Evolutionary conservation across 2,888 invertebrate genomes (phyloP), one percentile per base, ranked within the genome.

Genomic region (Netelia virgata): DNA sequence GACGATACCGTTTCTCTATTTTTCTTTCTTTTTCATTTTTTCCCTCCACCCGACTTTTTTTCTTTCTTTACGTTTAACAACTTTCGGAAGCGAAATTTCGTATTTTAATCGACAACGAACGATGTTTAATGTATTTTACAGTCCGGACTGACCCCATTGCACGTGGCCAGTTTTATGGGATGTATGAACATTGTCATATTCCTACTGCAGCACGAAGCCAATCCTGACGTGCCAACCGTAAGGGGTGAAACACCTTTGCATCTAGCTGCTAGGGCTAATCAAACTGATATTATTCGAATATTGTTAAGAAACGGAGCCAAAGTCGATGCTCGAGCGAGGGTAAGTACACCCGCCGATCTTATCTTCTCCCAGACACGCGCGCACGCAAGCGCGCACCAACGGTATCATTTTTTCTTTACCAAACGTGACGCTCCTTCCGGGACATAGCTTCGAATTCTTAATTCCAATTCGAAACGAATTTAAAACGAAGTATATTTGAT

Each of bases 121-220:
- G 28, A 36, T 74, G 70, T 64, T 69, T 79, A 16, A 66, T 82
- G 53, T 86, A 68, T 89, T 89, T 91, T 90, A 36, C 94, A 96
- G 95, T 96, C 96, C 36, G 99, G 99, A 0, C 94, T 99, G 88
- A 99, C 99, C 1, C 99, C 99, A 0, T 95, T 99, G 36, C 99
- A 99, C 94, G 99, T 99, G 85, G 99, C 99, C 8, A 97, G 98
- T 89, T 99, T 99, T 95, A 99, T 99, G 99, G 99, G 99, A 83
- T 99, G 99, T 94, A 98, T 99, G 98, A 99, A 99, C 94, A 99
- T 99, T 92, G 99, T 99, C 86, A 97, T 99, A 91, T 98, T 97
- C 94, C 95, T 99, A 92, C 95, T 99, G 85, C 98, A 98, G 94
- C 97, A 98, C 90, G 98, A 98, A 86, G 99, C 99, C 20, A 97